Evolutionary conservation across 2,797 vertebrate genomes (phyloP).

Genomic region (Myoxocephalus aenaeus): DNA sequence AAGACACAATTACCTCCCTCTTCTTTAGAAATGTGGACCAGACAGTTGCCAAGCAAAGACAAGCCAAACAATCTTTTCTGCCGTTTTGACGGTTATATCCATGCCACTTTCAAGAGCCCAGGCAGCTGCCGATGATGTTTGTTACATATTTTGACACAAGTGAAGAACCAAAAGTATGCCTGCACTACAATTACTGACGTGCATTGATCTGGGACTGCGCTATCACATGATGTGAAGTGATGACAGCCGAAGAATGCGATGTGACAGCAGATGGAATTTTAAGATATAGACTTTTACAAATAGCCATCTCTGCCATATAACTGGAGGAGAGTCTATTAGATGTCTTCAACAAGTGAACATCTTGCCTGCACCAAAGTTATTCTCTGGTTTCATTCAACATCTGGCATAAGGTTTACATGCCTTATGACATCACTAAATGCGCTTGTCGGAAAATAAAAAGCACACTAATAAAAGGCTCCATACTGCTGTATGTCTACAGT

Average conservation of each 20-base stretch:
- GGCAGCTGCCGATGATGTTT: constrained; percentile 63
- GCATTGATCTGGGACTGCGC: constrained; percentile 41
- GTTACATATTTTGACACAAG: constrained; percentile 36
- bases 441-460: constrained; percentile 27
- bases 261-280: constrained; percentile 48
- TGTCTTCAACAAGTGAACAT: constrained; percentile 31
- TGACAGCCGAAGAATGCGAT: constrained; percentile 61
- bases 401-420: constrained; percentile 30
- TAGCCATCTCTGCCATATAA: constrained; percentile 37
- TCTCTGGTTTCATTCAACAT: constrained; percentile 61
- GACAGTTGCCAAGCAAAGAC: constrained; percentile 51
- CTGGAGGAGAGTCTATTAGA: constrained; percentile 32
- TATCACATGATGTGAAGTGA: constrained; percentile 38
- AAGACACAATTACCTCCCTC: constrained; percentile 69
- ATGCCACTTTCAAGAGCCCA: constrained; percentile 52
- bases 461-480: constrained; percentile 11
- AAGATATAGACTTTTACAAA: constrained; percentile 39
- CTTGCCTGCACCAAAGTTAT: constrained; percentile 47
- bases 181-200: constrained; percentile 35
- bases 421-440: constrained; percentile 24
- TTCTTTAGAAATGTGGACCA: constrained; percentile 48
- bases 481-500: constrained; percentile 13
- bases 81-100: constrained; percentile 67
- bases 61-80: constrained; percentile 46
- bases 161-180: constrained; percentile 40